Percentiles rank a stretch among this genome's conserved stretches.
Evolutionary conservation across 2,888 invertebrate species (phyloP).

Genomic region (Diachrysia chrysitis): DNA sequence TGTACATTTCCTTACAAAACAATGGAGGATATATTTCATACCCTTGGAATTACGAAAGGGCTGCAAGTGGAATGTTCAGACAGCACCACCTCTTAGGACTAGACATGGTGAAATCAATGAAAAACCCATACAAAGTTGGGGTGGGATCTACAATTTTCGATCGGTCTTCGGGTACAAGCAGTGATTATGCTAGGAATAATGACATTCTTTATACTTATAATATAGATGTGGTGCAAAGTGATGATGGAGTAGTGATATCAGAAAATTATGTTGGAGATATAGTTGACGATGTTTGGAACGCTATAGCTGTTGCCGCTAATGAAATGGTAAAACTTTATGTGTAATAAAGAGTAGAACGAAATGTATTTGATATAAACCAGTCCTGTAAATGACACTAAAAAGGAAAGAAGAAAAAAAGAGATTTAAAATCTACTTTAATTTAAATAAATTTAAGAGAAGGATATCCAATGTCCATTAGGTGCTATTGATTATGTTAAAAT

Average conservation of each 20-base stretch:
- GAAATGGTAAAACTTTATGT: conserved; percentile 49
- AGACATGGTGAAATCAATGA: conserved; percentile 71
- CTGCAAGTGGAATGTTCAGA: conserved; percentile 78
- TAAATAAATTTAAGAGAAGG: too few relatives aligned
- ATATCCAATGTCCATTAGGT: too few relatives aligned
- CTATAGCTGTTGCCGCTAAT: conserved; percentile 69
- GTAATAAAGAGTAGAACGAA: not conserved
- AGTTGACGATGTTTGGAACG: conserved; percentile 77
- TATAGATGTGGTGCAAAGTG: conserved; percentile 72
- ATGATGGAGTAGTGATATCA: conserved; percentile 72
- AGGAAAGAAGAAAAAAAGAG: too few relatives aligned
- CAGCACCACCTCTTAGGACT: conserved; percentile 73
- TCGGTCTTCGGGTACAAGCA: conserved; percentile 78
- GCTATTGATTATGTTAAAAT: too few relatives aligned
- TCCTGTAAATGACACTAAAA: not conserved
- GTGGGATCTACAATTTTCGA: conserved; percentile 72
- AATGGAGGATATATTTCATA: conserved; percentile 91
- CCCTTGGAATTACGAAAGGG: conserved; percentile 91
- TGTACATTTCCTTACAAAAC: conserved; percentile 94
- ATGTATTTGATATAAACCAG: not conserved
- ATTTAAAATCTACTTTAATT: too few relatives aligned
- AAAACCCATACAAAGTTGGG: conserved; percentile 67
- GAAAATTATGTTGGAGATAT: conserved; percentile 69
- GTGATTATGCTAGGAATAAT: conserved; percentile 72
- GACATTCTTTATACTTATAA: conserved; percentile 73